These are phyloP conservation scores for Bicyclus anynana DNA, from an alignment of 1,140 invertebrate genomes.

Conservation along the genomic window DNA sequence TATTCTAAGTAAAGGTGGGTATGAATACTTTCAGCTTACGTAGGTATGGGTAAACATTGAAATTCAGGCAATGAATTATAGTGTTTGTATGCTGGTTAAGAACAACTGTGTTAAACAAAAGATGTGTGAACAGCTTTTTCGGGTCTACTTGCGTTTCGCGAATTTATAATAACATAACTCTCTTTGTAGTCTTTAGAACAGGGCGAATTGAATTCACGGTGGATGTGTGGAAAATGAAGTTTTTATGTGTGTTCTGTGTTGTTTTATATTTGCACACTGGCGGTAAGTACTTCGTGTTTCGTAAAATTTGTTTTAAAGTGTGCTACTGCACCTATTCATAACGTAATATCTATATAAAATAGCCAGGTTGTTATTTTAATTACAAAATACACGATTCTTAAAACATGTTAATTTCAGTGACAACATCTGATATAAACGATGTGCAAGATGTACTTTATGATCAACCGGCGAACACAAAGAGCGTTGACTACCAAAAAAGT, in stretches of 20 bases:
- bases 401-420: neutral
- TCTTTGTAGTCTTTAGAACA: conserved; percentile 20
- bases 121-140: conserved; percentile 33
- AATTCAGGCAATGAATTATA: conserved; percentile 21
- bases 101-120: conserved; percentile 22
- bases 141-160: conserved; percentile 20
- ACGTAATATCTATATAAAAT: too few relatives aligned
- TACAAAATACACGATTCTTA: neutral
- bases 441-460: neutral
- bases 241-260: conserved; percentile 22
- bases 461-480: neutral
- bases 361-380: too few relatives aligned
- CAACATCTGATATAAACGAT: neutral
- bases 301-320: neutral
- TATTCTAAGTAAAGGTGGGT: neutral
- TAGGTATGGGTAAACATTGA: conserved; percentile 21
- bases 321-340: too few relatives aligned
- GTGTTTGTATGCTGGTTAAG: neutral
- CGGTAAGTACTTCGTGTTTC: conserved; percentile 23
- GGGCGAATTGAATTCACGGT: conserved; percentile 10
- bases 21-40: neutral
- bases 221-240: conserved; percentile 26
- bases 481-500: neutral
- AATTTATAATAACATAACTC: conserved; percentile 30
- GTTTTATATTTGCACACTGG: conserved; percentile 18